Evolutionary conservation across 2,888 invertebrate genomes (phyloP), one percentile per base, ranked within the genome.

Genomic region (Cataglyphis rosenhaueri): DNA sequence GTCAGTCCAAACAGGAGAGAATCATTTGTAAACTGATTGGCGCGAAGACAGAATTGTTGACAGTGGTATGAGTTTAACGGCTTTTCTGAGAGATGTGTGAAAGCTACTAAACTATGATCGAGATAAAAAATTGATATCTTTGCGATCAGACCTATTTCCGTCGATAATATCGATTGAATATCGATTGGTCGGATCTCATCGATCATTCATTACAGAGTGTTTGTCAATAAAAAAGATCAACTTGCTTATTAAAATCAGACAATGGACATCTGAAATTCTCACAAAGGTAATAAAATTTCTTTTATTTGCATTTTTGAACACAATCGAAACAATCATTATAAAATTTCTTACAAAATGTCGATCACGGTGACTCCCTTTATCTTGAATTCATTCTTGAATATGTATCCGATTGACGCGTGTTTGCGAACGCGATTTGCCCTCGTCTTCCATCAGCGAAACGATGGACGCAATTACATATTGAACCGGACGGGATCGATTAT

Each of bases 1-100:
- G 18, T 88, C 93, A 32, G 89, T 93, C 76, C 90, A 92, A 52
- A 89, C 91, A 1, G 91, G 91, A 0, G 92, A 92, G 61, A 89
- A 92, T 84, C 92, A 89, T 75, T 91, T 91, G 87, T 94, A 92
- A 93, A 88, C 71, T 70, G 41, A 66, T 64, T 8, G 29, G 8
- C 68, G 38, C 12, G 71, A 62, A 35, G n/a, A n/a, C 29, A 55
- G n/a, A 29, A n/a, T 6, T 48, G 55, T 21, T 25, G 48, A 48
- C 8, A 48, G 48, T 32, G 32, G n/a, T 8, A n/a, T 48, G 52
- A 15, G 12, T 38, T 65, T 25, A 64, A 4, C 41, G 41, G 35
- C 44, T 68, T 65, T 59, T 12, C 38, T 59, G 32, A n/a, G 18
- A 78, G 44, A 3, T 59, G 41, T 10, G 41, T 44, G 59, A 61